Evolutionary conservation across 2,113 vertebrate genomes (phyloP), one percentile per base, ranked within the genome.

Genomic region (Pachycephala philippinensis): DNA sequence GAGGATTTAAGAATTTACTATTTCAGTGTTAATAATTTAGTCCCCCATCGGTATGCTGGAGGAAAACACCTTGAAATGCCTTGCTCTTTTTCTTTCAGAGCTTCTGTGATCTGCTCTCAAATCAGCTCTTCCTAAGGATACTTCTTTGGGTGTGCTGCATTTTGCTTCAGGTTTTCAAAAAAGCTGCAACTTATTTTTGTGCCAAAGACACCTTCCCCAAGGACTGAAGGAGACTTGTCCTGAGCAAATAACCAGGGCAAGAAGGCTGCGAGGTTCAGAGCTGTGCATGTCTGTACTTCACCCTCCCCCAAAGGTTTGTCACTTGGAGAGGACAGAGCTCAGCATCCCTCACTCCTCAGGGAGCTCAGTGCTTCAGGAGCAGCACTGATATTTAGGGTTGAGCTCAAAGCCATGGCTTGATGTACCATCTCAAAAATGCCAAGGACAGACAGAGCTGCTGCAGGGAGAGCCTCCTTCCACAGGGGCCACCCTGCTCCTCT

Each of bases 11-110:
- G 90, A 95, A 91, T 94, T 94, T 61, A 95, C 52, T 78, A 47
- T 92, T 97, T 95, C 87, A 57, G 16, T 59, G 66, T 91, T 84
- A 96, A 95, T 96, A 97, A 96, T 97, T 95, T 87, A 96, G 64
- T 82, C 59, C 31, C 24, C 56, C 57, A 77, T 56, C 66, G 45
- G 49, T 39, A 57, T 74, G 69, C 91, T 70, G 42, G 27, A 74
- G 74, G 90, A 84, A 86, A 91, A 72, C 45, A 91, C 61, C 89
- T 84, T 82, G 31, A 96, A 85, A 97, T 79, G 65, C 44, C 28
- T 83, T 37, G 15, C 10, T 86, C 49, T 92, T 75, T 86, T 75
- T 69, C 68, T 52, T 45, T 65, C 60, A 53, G 14, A 87, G 42
- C 47, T 88, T 76, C 74, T 83, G 57, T 70, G 52, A 91, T 83